Evolutionary conservation across 1,140 invertebrate genomes (phyloP), one percentile per base, ranked within the genome.

Genomic region (Eriosoma lanigerum): DNA sequence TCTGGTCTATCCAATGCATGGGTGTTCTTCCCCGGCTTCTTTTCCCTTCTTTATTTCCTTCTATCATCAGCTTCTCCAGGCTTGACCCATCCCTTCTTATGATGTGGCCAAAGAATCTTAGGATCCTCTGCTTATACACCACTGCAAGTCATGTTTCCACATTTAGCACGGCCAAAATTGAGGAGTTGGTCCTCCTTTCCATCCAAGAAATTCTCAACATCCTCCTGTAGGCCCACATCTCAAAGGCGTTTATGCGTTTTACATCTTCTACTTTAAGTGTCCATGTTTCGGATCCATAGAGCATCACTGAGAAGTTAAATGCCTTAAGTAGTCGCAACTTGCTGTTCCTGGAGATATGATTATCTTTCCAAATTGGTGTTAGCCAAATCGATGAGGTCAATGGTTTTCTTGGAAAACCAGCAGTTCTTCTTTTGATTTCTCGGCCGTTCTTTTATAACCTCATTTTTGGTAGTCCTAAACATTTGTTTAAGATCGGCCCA

Each of bases 371-470:
- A 26, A 80, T 64, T 48, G 50, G n/a, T 50, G 10, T 62, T 62
- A 80, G 58, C 32, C 29, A n/a, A n/a, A n/a, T n/a, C n/a, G n/a
- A n/a, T n/a, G n/a, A n/a, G 38, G n/a, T 68, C 21, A 68, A 68
- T 68, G 64, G 64, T 68, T 68, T 68, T 44, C 64, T 44, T 68
- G 9, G 64, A 56, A 76, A 56, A 60, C 50, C 50, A 76, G 50
- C 38, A 68, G 38, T 60, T 76, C 19, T 76, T 76, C 50, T 52
- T 76, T 60, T 60, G 52, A 56, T 56, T 76, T 60, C 50, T 76
- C 50, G 50, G 50, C 52, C 73, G 50, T 56, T 76, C 52, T 76
- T 60, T 60, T 56, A 56, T 76, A 54, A 46, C 38, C 56, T 76
- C 50, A 32, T 76, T n/a, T n/a, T n/a, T n/a, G n/a, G n/a, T n/a